Conservation (phyloP, 2,113 vertebrate genomes). For the Sphaerodactylus townsendi region DNA sequence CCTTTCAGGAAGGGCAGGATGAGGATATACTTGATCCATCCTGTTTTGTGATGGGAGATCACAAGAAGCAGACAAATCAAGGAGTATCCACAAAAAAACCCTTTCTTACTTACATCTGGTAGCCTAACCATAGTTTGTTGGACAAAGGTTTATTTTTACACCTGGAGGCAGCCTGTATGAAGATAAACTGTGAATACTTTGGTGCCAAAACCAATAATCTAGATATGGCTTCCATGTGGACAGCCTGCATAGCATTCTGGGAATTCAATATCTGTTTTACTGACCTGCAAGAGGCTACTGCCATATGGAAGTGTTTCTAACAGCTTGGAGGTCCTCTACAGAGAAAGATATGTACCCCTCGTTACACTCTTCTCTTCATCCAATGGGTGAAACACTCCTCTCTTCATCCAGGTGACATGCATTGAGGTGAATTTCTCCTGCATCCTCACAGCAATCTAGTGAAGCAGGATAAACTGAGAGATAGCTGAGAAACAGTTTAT, state of each 20-base stretch:
- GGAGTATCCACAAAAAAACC: too few species aligned
- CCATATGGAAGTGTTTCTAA: not conserved
- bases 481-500: not conserved
- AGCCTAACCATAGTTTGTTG: too few species aligned
- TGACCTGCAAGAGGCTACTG: too few species aligned
- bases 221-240: not conserved
- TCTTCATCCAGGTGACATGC: not conserved
- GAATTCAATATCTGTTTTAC: not conserved
- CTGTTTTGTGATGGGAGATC: too few species aligned
- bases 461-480: not conserved
- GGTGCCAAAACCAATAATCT: not conserved
- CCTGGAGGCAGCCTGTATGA: too few species aligned
- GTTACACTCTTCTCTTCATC: not conserved
- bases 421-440: not conserved
- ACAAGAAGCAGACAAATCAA: too few species aligned
- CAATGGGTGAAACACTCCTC: not conserved
- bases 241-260: too few species aligned
- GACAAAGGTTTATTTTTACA: too few species aligned
- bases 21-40: too few species aligned
- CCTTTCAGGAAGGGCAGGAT: too few species aligned
- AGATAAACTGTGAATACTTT: not conserved
- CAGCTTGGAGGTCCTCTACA: not conserved
- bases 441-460: not conserved
- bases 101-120: too few species aligned
- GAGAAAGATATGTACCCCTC: not conserved